phyloP scores from a whole-genome alignment of 2,888 invertebrate species.

The Didymodactylos carnosus region DNA sequence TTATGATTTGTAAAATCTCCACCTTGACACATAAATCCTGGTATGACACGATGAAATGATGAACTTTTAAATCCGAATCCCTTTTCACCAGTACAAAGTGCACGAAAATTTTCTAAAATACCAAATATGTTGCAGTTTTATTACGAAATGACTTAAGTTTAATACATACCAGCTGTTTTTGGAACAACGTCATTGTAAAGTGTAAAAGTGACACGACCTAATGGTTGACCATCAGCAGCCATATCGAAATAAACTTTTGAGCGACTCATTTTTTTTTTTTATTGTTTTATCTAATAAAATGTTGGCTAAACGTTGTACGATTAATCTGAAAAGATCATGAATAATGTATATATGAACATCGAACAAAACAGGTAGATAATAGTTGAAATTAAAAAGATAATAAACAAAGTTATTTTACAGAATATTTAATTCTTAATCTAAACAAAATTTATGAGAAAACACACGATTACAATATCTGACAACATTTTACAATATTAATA shows the following conservation, averaged over 20 bases:
- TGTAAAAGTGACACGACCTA: constrained; percentile 16
- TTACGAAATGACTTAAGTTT: not conserved
- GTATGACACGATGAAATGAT: constrained; percentile 11
- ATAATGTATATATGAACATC: too few relatives aligned
- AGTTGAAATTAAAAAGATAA: too few relatives aligned
- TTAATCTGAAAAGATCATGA: too few relatives aligned
- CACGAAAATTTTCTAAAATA: constrained; percentile 14
- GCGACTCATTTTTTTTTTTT: not conserved
- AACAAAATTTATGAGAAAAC: too few relatives aligned
- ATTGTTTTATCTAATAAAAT: too few relatives aligned
- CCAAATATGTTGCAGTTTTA: not conserved
- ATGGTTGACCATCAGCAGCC: constrained; percentile 5
- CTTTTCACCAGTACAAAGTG: constrained; percentile 12
- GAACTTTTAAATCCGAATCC: constrained; percentile 12
- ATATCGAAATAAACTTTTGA: constrained; percentile 4
- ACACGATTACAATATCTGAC: too few relatives aligned
- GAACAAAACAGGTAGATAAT: too few relatives aligned
- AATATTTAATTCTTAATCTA: too few relatives aligned
- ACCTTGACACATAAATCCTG: constrained; percentile 13
- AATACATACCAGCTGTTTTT: constrained; percentile 50
- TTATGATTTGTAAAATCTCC: constrained; percentile 8
- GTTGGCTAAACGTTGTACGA: too few relatives aligned
- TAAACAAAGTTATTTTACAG: too few relatives aligned
- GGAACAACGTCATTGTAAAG: constrained; percentile 70
- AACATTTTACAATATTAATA: too few relatives aligned